Evolutionary conservation across 2,797 vertebrate species (phyloP), one percentile per base, ranked within the genome.

Genomic region (Adrianichthys oophorus): DNA sequence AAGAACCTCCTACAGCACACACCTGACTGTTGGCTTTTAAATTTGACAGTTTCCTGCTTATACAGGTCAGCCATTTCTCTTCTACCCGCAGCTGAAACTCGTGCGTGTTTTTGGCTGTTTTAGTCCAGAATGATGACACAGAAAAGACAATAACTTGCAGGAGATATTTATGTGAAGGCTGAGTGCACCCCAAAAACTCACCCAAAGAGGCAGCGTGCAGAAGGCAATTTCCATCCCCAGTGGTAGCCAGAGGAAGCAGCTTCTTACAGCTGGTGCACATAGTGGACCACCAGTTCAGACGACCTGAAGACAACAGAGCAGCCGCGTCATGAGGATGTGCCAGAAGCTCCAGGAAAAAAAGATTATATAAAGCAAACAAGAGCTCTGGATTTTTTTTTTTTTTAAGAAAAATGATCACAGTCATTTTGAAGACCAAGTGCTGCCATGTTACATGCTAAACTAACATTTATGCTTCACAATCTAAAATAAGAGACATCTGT

Each of bases 201-300:
- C 97, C 97, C 82, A 98, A 90, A 19, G 97, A 99, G 45, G 98
- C 98, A 13, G 98, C 98, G 1, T 99, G 98, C 69, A 99, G 86
- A 18, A 99, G 95, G 87, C 98, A 99, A 93, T 99, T 99, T 15
- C 98, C 98, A 16, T 99, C 98, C 14, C 97, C 98, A 0, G 98
- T 98, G 12, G 98, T 99, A 46, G 98, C 97, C 88, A 99, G 82
- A 42, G 98, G 98, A 70, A 99, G 94, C 56, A 99, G 94, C 68
- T 96, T 95, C 80, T 99, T 99, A 80, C 98, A 99, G 83, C 96
- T 98, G 0, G 93, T 95, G 83, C 97, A 98, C 85, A 95, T 95
- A 0, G 96, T 95, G 76, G 97, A 98, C 98, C 97, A 99, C 98
- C 98, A 99, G 65, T 99, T 99, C 67, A 99, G 92, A 69, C 96